Evolutionary conservation across 2,113 vertebrate genomes (phyloP).

Genomic region (Epinephelus lanceolatus): DNA sequence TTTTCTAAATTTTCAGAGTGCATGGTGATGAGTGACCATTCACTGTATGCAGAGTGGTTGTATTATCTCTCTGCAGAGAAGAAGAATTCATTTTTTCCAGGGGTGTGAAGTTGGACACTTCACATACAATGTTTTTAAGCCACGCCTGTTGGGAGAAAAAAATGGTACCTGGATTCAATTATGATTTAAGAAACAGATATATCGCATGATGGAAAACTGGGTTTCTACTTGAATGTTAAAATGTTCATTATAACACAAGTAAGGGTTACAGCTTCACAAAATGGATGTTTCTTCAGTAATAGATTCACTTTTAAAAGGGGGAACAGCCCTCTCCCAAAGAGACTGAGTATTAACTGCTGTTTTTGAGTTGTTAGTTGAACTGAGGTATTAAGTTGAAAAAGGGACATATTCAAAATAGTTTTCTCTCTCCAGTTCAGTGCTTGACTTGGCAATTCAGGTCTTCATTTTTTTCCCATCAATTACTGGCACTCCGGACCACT

Average conservation of each 20-base stretch:
- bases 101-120: not conserved
- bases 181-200: not conserved
- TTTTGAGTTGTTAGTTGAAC: not conserved
- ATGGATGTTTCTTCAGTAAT: not conserved
- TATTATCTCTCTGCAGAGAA: not conserved
- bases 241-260: not conserved
- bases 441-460: conserved; percentile 38
- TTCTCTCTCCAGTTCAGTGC: conserved; percentile 26
- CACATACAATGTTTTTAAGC: not conserved
- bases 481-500: not conserved
- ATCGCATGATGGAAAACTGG: not conserved
- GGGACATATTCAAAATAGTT: conserved; percentile 10
- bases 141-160: not conserved
- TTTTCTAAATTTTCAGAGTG: not conserved
- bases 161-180: not conserved
- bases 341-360: not conserved
- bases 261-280: not conserved
- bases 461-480: conserved; percentile 17
- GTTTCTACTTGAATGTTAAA: not conserved
- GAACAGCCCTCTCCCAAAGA: not conserved
- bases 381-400: not conserved
- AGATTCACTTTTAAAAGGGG: not conserved
- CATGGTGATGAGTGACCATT: not conserved
- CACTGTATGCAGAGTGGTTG: not conserved
- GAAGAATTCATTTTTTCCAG: not conserved